Evolutionary conservation across 1,140 invertebrate genomes (phyloP).

Genomic region (Pissodes strobi): DNA sequence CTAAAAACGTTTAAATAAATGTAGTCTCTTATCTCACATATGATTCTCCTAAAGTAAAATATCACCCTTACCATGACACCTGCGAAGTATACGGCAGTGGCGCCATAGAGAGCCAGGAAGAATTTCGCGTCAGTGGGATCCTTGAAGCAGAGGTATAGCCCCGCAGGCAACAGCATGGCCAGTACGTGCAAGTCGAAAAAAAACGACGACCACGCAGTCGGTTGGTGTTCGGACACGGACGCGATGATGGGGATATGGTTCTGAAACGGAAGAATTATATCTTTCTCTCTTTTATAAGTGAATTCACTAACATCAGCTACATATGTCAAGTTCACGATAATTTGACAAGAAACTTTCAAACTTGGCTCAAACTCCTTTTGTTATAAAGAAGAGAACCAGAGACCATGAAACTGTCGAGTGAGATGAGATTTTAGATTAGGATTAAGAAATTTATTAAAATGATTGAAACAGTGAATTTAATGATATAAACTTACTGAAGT

Average conservation of each 20-base stretch:
- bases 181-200: constrained; percentile 95
- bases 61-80: constrained; percentile 54
- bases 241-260: constrained; percentile 99
- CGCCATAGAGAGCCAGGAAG: constrained; percentile 95
- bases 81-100: constrained; percentile 98
- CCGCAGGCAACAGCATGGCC: constrained; percentile 94
- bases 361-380: no score
- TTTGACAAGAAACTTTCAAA: no score
- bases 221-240: constrained; percentile 98
- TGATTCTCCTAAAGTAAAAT: not conserved
- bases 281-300: not conserved
- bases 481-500: no score
- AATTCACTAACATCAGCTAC: no score
- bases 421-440: no score
- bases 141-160: constrained; percentile 94
- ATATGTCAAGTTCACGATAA: no score
- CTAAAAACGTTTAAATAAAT: constrained; percentile 69
- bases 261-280: constrained; percentile 29
- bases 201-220: constrained; percentile 97
- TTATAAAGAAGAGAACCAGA: no score
- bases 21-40: not conserved
- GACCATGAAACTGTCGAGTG: no score
- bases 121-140: constrained; percentile 95
- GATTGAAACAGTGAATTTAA: no score
- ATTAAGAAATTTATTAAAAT: no score